Evolutionary conservation across 2,797 vertebrate genomes (phyloP).

Genomic region (Sciurus vulgaris): DNA sequence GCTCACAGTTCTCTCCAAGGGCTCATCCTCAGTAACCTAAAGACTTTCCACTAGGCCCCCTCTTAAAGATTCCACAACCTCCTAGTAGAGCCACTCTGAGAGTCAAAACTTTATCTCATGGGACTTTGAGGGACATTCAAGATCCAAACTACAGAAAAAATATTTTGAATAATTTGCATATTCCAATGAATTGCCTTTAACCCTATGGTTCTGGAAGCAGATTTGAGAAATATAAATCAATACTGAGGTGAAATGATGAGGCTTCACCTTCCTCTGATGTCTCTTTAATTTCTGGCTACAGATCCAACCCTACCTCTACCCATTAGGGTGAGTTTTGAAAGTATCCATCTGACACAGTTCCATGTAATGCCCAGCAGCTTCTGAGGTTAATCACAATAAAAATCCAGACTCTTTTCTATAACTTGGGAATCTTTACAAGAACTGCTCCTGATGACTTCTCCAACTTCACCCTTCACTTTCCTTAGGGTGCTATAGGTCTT

Average conservation of each 20-base stretch:
- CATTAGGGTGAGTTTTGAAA: background rate
- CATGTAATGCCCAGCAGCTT: background rate
- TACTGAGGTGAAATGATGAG: background rate
- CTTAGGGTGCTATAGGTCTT: background rate
- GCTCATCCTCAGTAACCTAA: background rate
- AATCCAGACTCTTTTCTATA: background rate
- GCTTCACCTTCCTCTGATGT: background rate
- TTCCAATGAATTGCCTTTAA: background rate
- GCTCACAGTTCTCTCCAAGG: background rate
- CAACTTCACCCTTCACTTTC: background rate
- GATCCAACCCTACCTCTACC: background rate
- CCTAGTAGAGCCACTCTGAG: accelerated
- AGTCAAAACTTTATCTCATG: background rate
- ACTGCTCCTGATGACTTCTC: background rate
- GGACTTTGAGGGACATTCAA: background rate
- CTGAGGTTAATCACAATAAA: background rate
- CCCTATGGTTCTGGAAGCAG: background rate
- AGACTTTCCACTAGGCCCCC: accelerated
- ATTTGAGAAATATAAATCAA: background rate
- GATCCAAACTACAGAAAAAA: background rate
- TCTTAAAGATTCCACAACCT: too few relatives aligned
- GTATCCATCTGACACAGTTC: too few relatives aligned
- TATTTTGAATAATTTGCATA: background rate
- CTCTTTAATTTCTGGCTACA: background rate
- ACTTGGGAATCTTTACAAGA: background rate